Evolutionary conservation across 2,797 vertebrate species (phyloP).

Genomic region (Astyanax mexicanus): DNA sequence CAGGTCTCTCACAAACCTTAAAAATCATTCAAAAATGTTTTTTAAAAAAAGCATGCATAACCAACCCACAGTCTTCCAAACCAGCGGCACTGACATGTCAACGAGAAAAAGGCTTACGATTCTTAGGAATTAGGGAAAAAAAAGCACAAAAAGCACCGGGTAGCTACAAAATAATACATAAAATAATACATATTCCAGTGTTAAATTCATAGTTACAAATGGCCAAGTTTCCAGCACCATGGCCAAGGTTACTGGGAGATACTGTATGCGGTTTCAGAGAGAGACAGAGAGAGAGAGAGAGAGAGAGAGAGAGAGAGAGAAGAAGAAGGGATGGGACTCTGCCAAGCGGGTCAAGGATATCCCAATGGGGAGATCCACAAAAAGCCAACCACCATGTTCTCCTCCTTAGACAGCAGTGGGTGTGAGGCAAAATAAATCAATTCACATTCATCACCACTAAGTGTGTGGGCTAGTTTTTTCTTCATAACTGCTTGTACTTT

Average conservation of each 20-base stretch:
- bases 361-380: conserved; percentile 51
- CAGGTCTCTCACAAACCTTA: too few relatives aligned
- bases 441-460: conserved; percentile 40
- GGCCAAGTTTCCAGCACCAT: conserved; percentile 33
- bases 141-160: too few relatives aligned
- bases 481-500: conserved; percentile 29
- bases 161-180: conserved; percentile 11
- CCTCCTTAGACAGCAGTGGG: conserved; percentile 41
- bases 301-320: too few relatives aligned
- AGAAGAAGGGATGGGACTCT: conserved; percentile 36
- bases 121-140: not conserved
- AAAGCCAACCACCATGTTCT: conserved; percentile 40
- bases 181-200: not conserved
- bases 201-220: conserved; percentile 17
- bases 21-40: too few relatives aligned
- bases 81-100: not conserved
- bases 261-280: conserved; percentile 38
- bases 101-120: not conserved
- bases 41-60: not conserved
- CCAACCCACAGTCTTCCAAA: not conserved
- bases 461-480: conserved; percentile 40
- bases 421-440: conserved; percentile 46
- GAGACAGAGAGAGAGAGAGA: too few relatives aligned
- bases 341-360: conserved; percentile 60
- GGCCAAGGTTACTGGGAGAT: conserved; percentile 47